These are phyloP conservation scores for Ornithorhynchus anatinus DNA, from an alignment of 2,113 vertebrate genomes.

Conservation along the genomic window DNA sequence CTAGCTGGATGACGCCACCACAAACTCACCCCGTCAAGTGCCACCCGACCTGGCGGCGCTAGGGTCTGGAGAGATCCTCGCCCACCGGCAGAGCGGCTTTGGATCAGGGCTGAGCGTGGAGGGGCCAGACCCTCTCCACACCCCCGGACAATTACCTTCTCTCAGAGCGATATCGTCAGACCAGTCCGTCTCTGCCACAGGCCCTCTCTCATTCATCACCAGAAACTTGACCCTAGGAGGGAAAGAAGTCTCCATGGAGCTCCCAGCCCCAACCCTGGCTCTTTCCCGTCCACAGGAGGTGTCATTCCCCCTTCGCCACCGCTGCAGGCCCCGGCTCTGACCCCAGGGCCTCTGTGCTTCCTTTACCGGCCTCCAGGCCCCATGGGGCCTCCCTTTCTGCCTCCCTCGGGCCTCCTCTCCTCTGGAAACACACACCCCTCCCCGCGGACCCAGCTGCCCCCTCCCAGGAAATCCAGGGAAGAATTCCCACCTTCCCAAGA, in stretches of 20 bases:
- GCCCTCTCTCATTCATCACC: background rate
- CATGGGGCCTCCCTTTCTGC: background rate
- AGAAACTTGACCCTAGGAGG: conserved; percentile 70
- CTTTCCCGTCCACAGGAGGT: no score
- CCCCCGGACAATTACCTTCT: conserved; percentile 43
- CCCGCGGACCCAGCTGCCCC: background rate
- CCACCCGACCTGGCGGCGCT: background rate
- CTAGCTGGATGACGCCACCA: no score
- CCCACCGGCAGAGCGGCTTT: background rate
- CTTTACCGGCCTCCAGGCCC: background rate
- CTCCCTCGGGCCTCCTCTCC: background rate
- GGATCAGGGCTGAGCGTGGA: no score
- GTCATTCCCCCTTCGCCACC: no score
- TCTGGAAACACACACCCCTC: background rate
- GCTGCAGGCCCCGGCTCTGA: no score
- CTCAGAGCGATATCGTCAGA: background rate
- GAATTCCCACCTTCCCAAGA: no score
- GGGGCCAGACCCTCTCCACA: background rate
- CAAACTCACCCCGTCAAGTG: no score
- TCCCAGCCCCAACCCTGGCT: background rate
- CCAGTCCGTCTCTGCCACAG: conserved; percentile 22
- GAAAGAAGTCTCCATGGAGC: background rate
- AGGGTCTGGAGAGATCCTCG: background rate
- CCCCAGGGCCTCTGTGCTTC: no score
- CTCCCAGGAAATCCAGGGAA: no score